These are phyloP conservation scores for Rhaphigaster nebulosa DNA, from an alignment of 2,888 invertebrate genomes.

Conservation along the genomic window DNA sequence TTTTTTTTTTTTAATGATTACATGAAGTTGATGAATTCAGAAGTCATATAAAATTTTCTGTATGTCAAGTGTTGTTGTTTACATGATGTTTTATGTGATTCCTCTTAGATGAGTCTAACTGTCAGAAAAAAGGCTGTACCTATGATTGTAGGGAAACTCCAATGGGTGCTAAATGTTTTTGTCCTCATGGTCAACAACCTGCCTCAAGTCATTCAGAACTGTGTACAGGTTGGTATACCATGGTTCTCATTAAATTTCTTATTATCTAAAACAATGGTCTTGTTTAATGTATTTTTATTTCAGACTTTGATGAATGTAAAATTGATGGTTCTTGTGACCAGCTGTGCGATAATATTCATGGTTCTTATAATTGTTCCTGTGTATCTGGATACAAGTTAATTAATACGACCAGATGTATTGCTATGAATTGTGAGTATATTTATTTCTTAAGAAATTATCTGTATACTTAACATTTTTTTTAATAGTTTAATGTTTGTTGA, in stretches of 20 bases:
- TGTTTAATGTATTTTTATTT: slow-evolving; percentile 61
- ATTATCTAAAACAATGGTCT: slow-evolving; percentile 3
- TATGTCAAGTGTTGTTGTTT: not conserved
- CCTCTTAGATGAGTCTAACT: slow-evolving; percentile 69
- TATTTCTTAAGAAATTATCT: not conserved
- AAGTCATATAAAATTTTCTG: not conserved
- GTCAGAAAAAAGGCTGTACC: slow-evolving; percentile 74
- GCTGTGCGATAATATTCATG: slow-evolving; percentile 77
- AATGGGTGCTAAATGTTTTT: slow-evolving; percentile 81
- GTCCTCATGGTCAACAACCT: slow-evolving; percentile 73
- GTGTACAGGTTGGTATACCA: slow-evolving; percentile 72
- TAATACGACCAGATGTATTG: slow-evolving; percentile 73
- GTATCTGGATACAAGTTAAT: slow-evolving; percentile 78
- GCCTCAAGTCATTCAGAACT: not conserved
- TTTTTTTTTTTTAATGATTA: not conserved
- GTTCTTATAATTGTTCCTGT: slow-evolving; percentile 82
- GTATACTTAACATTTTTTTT: not conserved
- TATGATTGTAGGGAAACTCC: slow-evolving; percentile 80
- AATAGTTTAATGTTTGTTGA: not conserved
- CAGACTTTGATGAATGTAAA: slow-evolving; percentile 85
- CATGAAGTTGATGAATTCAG: not conserved
- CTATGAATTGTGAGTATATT: slow-evolving; percentile 76
- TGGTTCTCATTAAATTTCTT: slow-evolving; percentile 38
- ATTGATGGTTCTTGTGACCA: slow-evolving; percentile 82
- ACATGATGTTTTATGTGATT: slow-evolving; percentile 9